Evolutionary conservation across 1,140 invertebrate genomes (phyloP).

Genomic region (Cherax quadricarinatus): DNA sequence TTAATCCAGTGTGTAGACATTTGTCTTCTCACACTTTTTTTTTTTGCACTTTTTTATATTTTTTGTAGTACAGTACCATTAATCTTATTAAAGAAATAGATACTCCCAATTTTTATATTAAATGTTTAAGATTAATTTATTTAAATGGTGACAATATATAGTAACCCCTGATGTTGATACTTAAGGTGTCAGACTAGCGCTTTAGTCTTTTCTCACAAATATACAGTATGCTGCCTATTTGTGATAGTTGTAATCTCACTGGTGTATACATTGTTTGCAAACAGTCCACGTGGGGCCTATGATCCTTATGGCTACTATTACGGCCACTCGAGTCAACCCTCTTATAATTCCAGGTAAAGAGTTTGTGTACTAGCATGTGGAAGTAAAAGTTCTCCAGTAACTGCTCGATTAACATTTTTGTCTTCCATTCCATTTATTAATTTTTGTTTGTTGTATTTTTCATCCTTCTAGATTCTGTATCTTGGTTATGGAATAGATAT

Average conservation of each 20-base stretch:
- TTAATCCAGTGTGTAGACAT: no score
- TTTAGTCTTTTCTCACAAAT: background rate
- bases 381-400: background rate
- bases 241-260: conserved; percentile 24
- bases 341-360: conserved; percentile 62
- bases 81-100: background rate
- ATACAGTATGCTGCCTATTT: conserved; percentile 9
- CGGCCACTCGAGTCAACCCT: conserved; percentile 49
- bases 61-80: no score
- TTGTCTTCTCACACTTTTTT: no score
- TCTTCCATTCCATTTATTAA: background rate
- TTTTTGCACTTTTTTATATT: no score
- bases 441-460: background rate
- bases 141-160: background rate
- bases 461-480: background rate
- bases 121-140: background rate
- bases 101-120: background rate
- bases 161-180: background rate
- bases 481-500: background rate
- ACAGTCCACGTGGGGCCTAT: conserved; percentile 62
- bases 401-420: conserved; percentile 3
- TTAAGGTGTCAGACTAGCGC: background rate
- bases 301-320: conserved; percentile 65
- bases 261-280: conserved; percentile 30
- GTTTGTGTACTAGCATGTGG: conserved; percentile 46